These are phyloP conservation scores for Crematogaster levior DNA, from an alignment of 2,888 invertebrate genomes.

Conservation along the genomic window DNA sequence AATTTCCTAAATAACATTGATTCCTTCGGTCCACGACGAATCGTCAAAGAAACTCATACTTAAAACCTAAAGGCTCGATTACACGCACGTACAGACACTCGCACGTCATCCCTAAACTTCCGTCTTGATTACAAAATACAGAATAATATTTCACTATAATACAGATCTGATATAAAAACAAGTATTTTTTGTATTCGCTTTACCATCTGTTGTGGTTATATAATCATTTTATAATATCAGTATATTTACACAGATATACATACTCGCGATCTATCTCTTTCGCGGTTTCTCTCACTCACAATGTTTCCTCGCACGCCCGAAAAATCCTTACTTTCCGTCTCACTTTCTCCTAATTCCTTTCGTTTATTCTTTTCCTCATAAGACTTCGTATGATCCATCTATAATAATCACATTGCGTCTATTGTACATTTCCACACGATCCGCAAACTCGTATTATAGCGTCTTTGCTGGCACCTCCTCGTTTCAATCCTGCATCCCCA, in stretches of 20 bases:
- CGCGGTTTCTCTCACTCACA: constrained; percentile 55
- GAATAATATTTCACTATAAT: constrained; percentile 85
- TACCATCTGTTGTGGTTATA: constrained; percentile 80
- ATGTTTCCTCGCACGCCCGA: constrained; percentile 72
- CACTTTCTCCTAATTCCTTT: constrained; percentile 21
- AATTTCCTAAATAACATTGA: constrained; percentile 70
- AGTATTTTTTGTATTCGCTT: constrained; percentile 82
- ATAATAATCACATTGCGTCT: constrained; percentile 78
- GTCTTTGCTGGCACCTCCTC: constrained; percentile 71
- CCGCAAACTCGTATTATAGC: constrained; percentile 78
- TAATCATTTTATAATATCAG: constrained; percentile 78
- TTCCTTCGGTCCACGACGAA: constrained; percentile 64
- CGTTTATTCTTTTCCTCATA: constrained; percentile 36
- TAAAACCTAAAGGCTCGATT: constrained; percentile 72
- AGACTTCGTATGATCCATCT: constrained; percentile 40
- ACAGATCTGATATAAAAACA: constrained; percentile 85
- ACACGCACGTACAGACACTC: constrained; percentile 74
- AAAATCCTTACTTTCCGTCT: constrained; percentile 56
- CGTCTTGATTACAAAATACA: constrained; percentile 84
- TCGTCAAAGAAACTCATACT: constrained; percentile 70
- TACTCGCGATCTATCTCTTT: constrained; percentile 65
- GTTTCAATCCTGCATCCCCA: constrained; percentile 57
- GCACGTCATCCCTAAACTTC: constrained; percentile 74
- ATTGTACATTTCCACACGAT: constrained; percentile 83
- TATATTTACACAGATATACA: constrained; percentile 84